phyloP scores from a whole-genome alignment of 2,888 invertebrate genomes.

The Heteromyza rotundicornis region DNA sequence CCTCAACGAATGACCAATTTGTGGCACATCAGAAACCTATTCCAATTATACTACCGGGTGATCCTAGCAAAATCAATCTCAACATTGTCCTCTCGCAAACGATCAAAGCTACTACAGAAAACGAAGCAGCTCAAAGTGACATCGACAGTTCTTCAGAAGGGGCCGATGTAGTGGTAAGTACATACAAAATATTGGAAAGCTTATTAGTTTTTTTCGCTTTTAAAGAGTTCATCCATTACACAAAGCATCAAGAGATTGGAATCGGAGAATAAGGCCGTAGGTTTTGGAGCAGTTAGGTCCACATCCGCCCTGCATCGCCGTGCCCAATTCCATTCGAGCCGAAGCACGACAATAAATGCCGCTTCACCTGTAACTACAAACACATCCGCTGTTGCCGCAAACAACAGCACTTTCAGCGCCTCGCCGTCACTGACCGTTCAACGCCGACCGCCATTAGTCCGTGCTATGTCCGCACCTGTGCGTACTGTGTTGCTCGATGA shows the following conservation, averaged over 20 bases:
- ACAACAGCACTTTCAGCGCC: constrained; percentile 34
- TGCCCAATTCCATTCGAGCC: constrained; percentile 40
- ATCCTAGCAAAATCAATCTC: constrained; percentile 67
- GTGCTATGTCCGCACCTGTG: constrained; percentile 63
- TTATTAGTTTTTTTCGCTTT: too few species aligned
- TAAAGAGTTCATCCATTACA: neutral
- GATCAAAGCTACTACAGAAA: constrained; percentile 56
- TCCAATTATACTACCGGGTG: too few species aligned
- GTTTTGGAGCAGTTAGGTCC: too few species aligned
- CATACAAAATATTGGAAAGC: too few species aligned
- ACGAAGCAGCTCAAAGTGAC: constrained; percentile 44
- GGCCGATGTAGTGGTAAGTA: constrained; percentile 27
- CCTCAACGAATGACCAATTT: too few species aligned
- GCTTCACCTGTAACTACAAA: constrained; percentile 3
- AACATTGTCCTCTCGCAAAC: constrained; percentile 69
- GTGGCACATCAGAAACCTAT: too few species aligned
- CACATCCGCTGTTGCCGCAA: neutral
- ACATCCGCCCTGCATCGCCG: too few species aligned
- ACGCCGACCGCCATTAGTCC: constrained; percentile 58
- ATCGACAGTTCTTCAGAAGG: constrained; percentile 46
- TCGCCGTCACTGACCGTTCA: constrained; percentile 50
- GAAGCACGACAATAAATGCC: constrained; percentile 21
- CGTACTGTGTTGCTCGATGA: constrained; percentile 50
- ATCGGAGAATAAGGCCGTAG: neutral
- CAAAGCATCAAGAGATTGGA: neutral